A percentile compares a stretch with the other conserved stretches of the same genome.
Evolutionary conservation across 2,797 vertebrate genomes (phyloP).

Genomic region (Limosa lapponica): DNA sequence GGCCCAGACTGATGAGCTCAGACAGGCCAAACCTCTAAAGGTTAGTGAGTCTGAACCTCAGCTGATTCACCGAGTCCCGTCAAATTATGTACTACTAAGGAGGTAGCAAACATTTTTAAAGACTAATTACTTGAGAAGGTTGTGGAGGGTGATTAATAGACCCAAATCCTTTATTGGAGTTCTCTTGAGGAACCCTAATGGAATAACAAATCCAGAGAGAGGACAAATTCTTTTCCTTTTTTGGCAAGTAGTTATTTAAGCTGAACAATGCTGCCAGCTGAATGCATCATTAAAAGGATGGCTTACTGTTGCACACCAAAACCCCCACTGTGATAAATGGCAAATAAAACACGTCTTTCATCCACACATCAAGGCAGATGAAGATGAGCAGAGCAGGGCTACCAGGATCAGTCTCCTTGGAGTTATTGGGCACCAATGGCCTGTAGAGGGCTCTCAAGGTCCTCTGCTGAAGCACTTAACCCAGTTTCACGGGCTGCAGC

Average conservation of each 20-base stretch:
- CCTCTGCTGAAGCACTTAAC: conserved; percentile 48
- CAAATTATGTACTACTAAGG: conserved; percentile 36
- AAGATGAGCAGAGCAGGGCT: not conserved
- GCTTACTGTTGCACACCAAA: conserved; percentile 24
- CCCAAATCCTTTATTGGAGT: conserved; percentile 61
- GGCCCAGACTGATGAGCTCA: conserved; percentile 41
- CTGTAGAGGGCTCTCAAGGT: conserved; percentile 84
- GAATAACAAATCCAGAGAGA: conserved; percentile 60
- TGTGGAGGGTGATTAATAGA: conserved; percentile 63
- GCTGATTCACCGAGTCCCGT: not conserved
- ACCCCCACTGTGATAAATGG: conserved; percentile 55
- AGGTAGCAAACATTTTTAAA: conserved; percentile 50
- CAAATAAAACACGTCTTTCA: conserved; percentile 58
- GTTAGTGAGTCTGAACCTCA: conserved; percentile 23
- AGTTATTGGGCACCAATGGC: not conserved
- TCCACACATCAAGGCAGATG: conserved; percentile 3
- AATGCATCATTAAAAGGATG: conserved; percentile 46
- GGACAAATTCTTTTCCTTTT: conserved; percentile 70
- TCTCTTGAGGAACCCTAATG: conserved; percentile 59
- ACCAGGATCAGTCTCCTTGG: not conserved
- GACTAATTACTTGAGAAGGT: conserved; percentile 52
- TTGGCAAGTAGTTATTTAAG: conserved; percentile 59
- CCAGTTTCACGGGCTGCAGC: conserved; percentile 79
- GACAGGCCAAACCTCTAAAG: conserved; percentile 16
- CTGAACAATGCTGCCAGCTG: conserved; percentile 38